Evolutionary conservation across 2,888 invertebrate genomes (phyloP), one percentile per base, ranked within the genome.

Genomic region (Sminthurinus aureus): DNA sequence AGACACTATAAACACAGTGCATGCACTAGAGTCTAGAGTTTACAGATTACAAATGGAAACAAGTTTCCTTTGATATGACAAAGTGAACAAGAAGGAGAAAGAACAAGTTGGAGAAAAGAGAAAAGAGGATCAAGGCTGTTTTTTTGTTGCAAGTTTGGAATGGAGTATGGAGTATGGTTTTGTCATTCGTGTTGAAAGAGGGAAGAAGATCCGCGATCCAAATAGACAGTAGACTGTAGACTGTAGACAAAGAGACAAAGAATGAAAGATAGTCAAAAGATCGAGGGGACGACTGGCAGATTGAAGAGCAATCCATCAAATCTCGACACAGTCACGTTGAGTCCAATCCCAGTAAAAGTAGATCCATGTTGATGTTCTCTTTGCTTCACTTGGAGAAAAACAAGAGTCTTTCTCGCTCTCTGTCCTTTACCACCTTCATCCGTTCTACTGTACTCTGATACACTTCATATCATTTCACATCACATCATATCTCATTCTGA

Each of bases 281-380:
- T n/a, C n/a, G n/a, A n/a, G 74, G 77, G 77, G 71, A 82, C 24
- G 66, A 69, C 67, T 69, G 79, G 79, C 71, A 84, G 84, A 83
- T 80, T 83, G 79, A 83, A 81, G 81, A 83, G 83, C 83, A 83
- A 84, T 84, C 84, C 84, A 84, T 84, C 84, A 84, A 83, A 84
- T 84, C 83, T 84, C 79, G 79, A 82, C 79, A 82, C 75, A 82
- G 84, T 84, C 84, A 84, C 84, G 84, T 82, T 83, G 81, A 81
- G 69, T 74, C 80, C 76, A 83, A 77, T 81, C 84, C 74, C 69
- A 71, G 78, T 79, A 81, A 82, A 83, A 80, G 82, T 82, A 80
- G 80, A 83, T 79, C 50, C 66, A 82, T 76, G 80, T 83, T 82
- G 73, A 82, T 76, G 80, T 83, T 82, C 79, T 76, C 82, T 74